A percentile compares a stretch with the other conserved stretches of the same genome.
These are phyloP conservation scores for Drosophila austrosaltans DNA, from an alignment of 2,888 invertebrate genomes.

Conservation along the genomic window DNA sequence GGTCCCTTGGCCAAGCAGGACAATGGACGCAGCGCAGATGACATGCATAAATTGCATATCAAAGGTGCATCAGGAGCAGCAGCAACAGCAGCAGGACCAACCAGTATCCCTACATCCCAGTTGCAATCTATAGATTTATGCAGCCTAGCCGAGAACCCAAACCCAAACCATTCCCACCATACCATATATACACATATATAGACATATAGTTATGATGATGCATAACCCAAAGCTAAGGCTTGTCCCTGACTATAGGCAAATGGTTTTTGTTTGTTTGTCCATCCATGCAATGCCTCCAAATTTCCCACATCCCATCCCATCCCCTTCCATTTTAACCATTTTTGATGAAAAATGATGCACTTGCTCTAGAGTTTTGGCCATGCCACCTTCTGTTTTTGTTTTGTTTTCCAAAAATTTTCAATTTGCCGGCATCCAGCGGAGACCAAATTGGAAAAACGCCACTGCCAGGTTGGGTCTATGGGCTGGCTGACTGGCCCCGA, in stretches of 20 bases:
- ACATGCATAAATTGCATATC: conserved; percentile 77
- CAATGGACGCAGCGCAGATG: conserved; percentile 69
- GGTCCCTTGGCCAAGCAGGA: conserved; percentile 26
- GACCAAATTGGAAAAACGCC: conserved; percentile 68
- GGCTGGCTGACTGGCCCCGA: background rate
- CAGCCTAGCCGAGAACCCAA: conserved; percentile 45
- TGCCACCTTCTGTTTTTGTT: conserved; percentile 49
- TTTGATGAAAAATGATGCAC: conserved; percentile 76
- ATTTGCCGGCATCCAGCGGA: conserved; percentile 68
- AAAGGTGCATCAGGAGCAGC: conserved; percentile 69
- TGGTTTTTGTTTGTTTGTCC: conserved; percentile 65
- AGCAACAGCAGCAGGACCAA: conserved; percentile 15
- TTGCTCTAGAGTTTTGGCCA: conserved; percentile 43
- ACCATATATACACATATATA: background rate
- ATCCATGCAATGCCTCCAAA: conserved; percentile 7
- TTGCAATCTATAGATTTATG: conserved; percentile 75
- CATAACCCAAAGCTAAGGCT: conserved; percentile 70
- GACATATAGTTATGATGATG: conserved; percentile 73
- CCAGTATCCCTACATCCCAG: conserved; percentile 29
- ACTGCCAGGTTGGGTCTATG: conserved; percentile 38
- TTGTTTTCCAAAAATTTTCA: conserved; percentile 71
- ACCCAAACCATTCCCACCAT: conserved; percentile 8
- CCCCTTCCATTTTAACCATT: background rate
- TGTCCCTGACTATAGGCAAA: conserved; percentile 48
- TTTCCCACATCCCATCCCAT: background rate